phyloP scores from a whole-genome alignment of 2,888 invertebrate species.

The Eumacrocentrus americanus region DNA sequence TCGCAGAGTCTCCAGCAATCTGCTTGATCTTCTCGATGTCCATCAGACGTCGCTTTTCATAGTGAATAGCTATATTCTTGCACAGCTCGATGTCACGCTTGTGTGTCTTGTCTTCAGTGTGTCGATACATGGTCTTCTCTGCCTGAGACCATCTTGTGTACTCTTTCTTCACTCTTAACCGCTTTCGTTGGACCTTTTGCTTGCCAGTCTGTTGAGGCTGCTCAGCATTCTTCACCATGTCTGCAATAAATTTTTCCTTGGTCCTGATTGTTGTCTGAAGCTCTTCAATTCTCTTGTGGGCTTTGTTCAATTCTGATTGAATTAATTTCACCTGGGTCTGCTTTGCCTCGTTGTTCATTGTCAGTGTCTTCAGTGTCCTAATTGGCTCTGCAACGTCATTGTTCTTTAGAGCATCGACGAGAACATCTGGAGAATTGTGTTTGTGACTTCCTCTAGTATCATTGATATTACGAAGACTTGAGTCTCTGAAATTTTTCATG shows the following conservation, averaged over 20 bases:
- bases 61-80: conserved; percentile 61
- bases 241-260: conserved; percentile 77
- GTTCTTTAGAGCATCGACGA: conserved; percentile 66
- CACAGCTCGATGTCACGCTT: conserved; percentile 60
- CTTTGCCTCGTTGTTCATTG: conserved; percentile 55
- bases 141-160: conserved; percentile 67
- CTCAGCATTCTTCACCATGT: conserved; percentile 69
- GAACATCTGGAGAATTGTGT: conserved; percentile 49
- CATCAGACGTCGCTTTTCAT: conserved; percentile 64
- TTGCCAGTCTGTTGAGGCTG: conserved; percentile 67
- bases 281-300: conserved; percentile 74
- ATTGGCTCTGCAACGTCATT: conserved; percentile 66
- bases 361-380: conserved; percentile 62
- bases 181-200: conserved; percentile 70
- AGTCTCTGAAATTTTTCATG: conserved; percentile 27
- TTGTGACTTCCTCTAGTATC: conserved; percentile 57
- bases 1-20: conserved; percentile 69
- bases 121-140: conserved; percentile 53
- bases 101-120: conserved; percentile 52
- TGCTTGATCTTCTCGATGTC: conserved; percentile 65
- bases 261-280: conserved; percentile 72
- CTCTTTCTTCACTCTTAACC: conserved; percentile 68
- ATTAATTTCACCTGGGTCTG: conserved; percentile 59
- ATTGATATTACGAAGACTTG: conserved; percentile 35
- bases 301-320: conserved; percentile 68